Evolutionary conservation across 2,113 vertebrate species (phyloP).

Genomic region (Periophthalmodon schlosseri): DNA sequence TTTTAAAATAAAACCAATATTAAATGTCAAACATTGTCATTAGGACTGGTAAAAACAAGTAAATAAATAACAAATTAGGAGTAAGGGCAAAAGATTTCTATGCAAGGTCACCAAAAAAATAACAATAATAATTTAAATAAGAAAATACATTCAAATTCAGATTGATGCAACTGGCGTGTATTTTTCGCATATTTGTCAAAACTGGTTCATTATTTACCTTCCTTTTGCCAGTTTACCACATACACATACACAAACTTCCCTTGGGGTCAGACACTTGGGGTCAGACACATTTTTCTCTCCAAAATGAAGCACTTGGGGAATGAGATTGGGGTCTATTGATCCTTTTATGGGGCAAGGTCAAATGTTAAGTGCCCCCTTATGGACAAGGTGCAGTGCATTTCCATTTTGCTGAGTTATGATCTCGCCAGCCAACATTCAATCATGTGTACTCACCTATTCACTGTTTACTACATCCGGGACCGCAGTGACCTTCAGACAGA

Average conservation of each 20-base stretch:
- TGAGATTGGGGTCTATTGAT: slow-evolving; percentile 34
- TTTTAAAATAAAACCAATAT: too few species aligned
- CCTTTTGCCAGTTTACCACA: neutral
- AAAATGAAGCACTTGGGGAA: neutral
- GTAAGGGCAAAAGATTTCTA: too few species aligned
- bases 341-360: slow-evolving; percentile 27
- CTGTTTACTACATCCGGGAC: slow-evolving; percentile 21
- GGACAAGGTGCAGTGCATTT: slow-evolving; percentile 18
- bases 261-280: neutral
- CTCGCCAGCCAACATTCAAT: slow-evolving; percentile 25
- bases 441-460: slow-evolving; percentile 24
- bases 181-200: neutral
- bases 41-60: too few species aligned
- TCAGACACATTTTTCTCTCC: neutral
- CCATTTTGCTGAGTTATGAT: slow-evolving; percentile 28
- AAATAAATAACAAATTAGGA: too few species aligned
- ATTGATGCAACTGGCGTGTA: neutral
- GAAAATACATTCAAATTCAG: neutral
- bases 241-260: neutral
- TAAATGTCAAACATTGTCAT: too few species aligned
- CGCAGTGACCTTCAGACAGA: slow-evolving; percentile 31
- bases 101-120: neutral
- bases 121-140: too few species aligned
- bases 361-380: slow-evolving; percentile 32
- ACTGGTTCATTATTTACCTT: neutral